Evolutionary conservation across 2,113 vertebrate species (phyloP).

Genomic region (Hippocampus guttulatus): DNA sequence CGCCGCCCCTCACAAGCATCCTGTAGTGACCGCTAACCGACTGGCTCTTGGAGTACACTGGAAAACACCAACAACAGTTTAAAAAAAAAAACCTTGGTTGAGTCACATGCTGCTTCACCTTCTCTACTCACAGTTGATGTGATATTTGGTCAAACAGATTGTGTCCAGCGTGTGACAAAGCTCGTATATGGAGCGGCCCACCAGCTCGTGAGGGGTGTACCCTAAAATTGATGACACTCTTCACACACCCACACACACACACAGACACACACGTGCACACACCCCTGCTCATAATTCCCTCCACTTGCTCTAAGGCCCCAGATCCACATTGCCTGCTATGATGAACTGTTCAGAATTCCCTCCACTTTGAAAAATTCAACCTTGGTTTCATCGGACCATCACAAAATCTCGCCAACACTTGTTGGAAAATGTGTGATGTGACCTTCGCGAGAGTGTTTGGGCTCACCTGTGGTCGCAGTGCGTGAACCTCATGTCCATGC

Average conservation of each 20-base stretch:
- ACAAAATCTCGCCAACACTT: too few relatives aligned
- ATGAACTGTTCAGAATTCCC: too few relatives aligned
- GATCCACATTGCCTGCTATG: too few relatives aligned
- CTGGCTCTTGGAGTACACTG: conserved; percentile 90
- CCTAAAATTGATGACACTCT: conserved; percentile 87
- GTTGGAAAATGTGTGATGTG: neutral
- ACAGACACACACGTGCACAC: conserved; percentile 7
- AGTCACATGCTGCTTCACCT: neutral
- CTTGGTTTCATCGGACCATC: too few relatives aligned
- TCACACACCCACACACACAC: conserved; percentile 17
- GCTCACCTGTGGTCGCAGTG: conserved; percentile 90
- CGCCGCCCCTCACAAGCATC: conserved; percentile 88
- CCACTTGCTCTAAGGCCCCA: too few relatives aligned
- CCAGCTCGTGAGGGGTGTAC: conserved; percentile 84
- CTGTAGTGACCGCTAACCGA: conserved; percentile 88
- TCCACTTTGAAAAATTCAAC: too few relatives aligned
- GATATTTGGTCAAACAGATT: conserved; percentile 81
- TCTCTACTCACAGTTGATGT: conserved; percentile 81
- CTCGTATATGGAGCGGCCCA: conserved; percentile 86
- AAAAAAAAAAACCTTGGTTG: neutral
- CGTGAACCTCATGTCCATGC: conserved; percentile 97
- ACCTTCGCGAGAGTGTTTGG: neutral
- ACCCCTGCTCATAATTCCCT: too few relatives aligned
- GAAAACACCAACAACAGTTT: neutral
- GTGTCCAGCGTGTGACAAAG: conserved; percentile 89